Evolutionary conservation across 1,140 invertebrate genomes (phyloP).

Genomic region (Fopius arisanus): DNA sequence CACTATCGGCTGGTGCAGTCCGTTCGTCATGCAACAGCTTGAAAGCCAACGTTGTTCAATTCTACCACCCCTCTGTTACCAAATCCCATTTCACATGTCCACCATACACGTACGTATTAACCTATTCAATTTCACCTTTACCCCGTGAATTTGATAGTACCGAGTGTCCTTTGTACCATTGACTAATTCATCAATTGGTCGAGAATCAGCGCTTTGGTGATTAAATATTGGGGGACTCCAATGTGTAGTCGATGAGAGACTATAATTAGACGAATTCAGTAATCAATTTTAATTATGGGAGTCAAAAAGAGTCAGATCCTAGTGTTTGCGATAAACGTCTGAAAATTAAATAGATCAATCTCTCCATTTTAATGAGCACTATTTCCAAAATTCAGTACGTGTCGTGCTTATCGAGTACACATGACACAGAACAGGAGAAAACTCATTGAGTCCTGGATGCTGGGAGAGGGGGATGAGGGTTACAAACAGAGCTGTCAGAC

Average conservation of each 20-base stretch:
- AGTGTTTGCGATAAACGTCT: too few species aligned
- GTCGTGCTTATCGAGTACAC: too few species aligned
- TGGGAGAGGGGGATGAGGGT: neutral
- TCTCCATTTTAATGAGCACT: too few species aligned
- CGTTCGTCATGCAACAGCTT: slow-evolving; percentile 54
- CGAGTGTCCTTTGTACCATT: neutral
- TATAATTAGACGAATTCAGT: too few species aligned
- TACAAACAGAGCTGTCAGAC: slow-evolving; percentile 32
- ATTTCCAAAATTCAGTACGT: too few species aligned
- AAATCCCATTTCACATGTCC: slow-evolving; percentile 8
- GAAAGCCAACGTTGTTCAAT: slow-evolving; percentile 25
- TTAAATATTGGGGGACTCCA: neutral
- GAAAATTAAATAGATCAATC: too few species aligned
- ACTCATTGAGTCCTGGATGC: slow-evolving; percentile 11
- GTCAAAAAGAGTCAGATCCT: too few species aligned
- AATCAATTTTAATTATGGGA: too few species aligned
- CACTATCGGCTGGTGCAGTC: slow-evolving; percentile 44
- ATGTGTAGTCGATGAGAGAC: too few species aligned
- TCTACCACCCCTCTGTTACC: neutral
- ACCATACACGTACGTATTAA: neutral
- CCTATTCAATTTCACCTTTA: neutral
- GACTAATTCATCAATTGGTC: neutral
- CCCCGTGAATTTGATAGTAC: neutral
- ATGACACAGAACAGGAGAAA: slow-evolving; percentile 9
- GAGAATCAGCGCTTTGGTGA: neutral